These are phyloP conservation scores for Ciconia stormi DNA, from an alignment of 2,113 vertebrate genomes.

Conservation along the genomic window DNA sequence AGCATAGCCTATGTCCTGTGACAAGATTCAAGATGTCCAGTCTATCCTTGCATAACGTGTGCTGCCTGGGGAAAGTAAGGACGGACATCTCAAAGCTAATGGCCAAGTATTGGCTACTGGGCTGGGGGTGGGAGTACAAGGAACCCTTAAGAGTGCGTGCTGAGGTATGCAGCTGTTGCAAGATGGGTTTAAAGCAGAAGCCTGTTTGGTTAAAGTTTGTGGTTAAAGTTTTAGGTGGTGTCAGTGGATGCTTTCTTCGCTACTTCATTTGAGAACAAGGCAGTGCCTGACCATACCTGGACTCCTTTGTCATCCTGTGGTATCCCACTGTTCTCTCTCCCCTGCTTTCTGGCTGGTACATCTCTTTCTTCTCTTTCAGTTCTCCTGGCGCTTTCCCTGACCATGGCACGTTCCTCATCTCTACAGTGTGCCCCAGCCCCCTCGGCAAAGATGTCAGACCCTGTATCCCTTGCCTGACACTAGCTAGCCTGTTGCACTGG, in stretches of 20 bases:
- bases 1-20: not conserved
- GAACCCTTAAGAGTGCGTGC: not conserved
- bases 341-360: not conserved
- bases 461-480: not conserved
- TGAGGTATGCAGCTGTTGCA: not conserved
- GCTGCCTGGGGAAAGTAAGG: not conserved
- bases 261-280: not conserved
- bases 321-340: not conserved
- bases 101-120: not conserved
- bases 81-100: not conserved
- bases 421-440: not conserved
- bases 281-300: not conserved
- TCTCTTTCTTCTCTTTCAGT: not conserved
- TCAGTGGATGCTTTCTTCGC: not conserved
- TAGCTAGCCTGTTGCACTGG: not conserved
- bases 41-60: not conserved
- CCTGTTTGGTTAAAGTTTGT: not conserved
- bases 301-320: not conserved
- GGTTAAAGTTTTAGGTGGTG: not conserved
- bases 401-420: not conserved
- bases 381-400: not conserved
- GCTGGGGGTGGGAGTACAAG: not conserved
- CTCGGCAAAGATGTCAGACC: not conserved
- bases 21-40: not conserved
- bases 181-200: not conserved